Evolutionary conservation across 2,113 vertebrate genomes (phyloP), one percentile per base, ranked within the genome.

Genomic region (Stercorarius parasiticus): DNA sequence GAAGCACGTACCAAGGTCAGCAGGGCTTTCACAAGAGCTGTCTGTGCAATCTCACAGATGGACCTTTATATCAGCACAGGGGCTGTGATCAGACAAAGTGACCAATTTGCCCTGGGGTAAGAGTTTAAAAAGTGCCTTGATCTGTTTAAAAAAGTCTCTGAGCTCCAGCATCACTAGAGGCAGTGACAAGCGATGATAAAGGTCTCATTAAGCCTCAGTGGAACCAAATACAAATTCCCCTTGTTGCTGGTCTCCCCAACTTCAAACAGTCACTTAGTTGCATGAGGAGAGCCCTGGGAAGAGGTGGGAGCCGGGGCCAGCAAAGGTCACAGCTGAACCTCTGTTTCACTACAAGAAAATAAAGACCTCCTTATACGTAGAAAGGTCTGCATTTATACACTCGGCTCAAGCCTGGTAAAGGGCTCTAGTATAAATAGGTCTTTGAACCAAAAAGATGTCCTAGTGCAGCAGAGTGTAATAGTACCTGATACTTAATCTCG

Each of bases 371-470:
- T 96, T 95, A 94, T 85, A 42, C 1, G 0, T 13, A 26, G 62
- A 80, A 52, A 86, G 58, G 36, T 71, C 84, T 93, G 87, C 70
- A 38, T 93, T 92, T 90, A 55, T 53, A 34, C 21, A 14, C 49
- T 58, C 42, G 22, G 64, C 47, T 62, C 62, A 66, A 42, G 56
- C 36, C 73, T 72, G 56, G 71, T 61, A 20, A 80, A 96, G 38
- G 53, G 32, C 62, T 86, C 27, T 49, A 10, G 29, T 49, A 97
- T 71, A 94, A 96, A 92, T 18, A 78, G n/a, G 80, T 82, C 95
- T 97, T 96, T 97, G 92, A 97, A 95, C 82, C 70, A 72, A 95
- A 93, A 90, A 77, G 92, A 86, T 84, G 91, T 86, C 92, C 81
- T 95, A 20, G 80, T 72, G 87, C 82, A 78, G 58, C 50, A 80